Evolutionary conservation across 2,888 invertebrate genomes (phyloP).

Genomic region (Aricia artaxerxes): DNA sequence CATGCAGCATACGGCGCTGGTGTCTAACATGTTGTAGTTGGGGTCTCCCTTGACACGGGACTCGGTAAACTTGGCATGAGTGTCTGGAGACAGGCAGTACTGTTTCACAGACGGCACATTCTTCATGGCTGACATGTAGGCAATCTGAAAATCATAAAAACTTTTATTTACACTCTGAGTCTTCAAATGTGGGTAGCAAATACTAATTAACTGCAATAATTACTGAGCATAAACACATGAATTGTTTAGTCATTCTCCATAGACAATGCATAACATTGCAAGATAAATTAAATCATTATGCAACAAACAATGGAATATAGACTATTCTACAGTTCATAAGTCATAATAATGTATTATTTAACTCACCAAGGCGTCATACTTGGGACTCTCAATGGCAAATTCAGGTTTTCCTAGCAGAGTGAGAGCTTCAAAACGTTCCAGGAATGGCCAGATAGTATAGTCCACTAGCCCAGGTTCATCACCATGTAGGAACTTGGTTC

Average conservation of each 20-base stretch:
- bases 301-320: background rate
- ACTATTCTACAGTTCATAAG: background rate
- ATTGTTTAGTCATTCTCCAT: background rate
- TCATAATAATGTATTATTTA: background rate
- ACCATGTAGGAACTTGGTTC: conserved; percentile 84
- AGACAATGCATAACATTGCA: background rate
- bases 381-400: conserved; percentile 83
- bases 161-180: background rate
- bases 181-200: background rate
- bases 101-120: conserved; percentile 85
- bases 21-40: conserved; percentile 84
- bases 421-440: conserved; percentile 82
- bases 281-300: background rate
- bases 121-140: conserved; percentile 86
- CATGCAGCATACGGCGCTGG: conserved; percentile 72
- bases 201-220: background rate
- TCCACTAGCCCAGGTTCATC: conserved; percentile 88
- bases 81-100: conserved; percentile 83
- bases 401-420: conserved; percentile 82
- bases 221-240: background rate
- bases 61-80: conserved; percentile 86
- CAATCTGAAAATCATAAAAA: conserved; percentile 48
- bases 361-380: conserved; percentile 84
- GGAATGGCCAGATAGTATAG: conserved; percentile 93
- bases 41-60: conserved; percentile 83